phyloP scores from a whole-genome alignment of 2,113 vertebrate species.

The Oreochromis spilurus region DNA sequence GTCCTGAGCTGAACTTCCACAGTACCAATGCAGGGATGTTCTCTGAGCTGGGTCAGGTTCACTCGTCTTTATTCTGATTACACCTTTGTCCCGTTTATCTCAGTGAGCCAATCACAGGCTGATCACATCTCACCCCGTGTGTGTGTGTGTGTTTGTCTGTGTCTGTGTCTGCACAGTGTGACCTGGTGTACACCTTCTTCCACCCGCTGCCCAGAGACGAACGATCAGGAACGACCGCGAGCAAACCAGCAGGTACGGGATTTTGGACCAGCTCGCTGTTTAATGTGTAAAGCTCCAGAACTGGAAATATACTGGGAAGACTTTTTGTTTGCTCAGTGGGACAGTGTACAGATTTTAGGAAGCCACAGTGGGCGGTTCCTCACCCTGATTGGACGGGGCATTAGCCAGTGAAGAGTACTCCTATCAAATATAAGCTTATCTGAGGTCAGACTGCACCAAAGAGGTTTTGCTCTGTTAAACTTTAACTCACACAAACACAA shows the following conservation, averaged over 20 bases:
- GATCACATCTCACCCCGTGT: background rate
- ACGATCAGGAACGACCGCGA: constrained; percentile 62
- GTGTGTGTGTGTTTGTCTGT: background rate
- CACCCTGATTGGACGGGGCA: accelerated
- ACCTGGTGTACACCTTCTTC: constrained; percentile 94
- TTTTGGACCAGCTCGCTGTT: background rate
- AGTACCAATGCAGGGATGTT: background rate
- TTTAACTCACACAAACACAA: background rate
- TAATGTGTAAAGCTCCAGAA: background rate
- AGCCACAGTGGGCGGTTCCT: background rate
- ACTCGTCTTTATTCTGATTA: background rate
- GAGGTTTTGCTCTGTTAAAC: background rate
- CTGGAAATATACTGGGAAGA: background rate
- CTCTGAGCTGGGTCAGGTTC: background rate
- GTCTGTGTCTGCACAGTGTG: constrained; percentile 74
- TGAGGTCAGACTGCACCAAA: background rate
- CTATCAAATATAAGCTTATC: background rate
- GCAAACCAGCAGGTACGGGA: constrained; percentile 77
- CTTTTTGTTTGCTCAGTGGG: background rate
- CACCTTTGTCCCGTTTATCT: background rate
- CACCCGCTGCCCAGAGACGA: constrained; percentile 86
- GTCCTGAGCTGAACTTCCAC: background rate
- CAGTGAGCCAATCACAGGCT: background rate
- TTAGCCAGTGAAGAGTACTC: background rate
- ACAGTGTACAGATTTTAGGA: background rate